Percentiles rank a stretch among this genome's conserved stretches.
phyloP scores from a whole-genome alignment of 2,888 invertebrate genomes.

The Rutpela maculata region DNA sequence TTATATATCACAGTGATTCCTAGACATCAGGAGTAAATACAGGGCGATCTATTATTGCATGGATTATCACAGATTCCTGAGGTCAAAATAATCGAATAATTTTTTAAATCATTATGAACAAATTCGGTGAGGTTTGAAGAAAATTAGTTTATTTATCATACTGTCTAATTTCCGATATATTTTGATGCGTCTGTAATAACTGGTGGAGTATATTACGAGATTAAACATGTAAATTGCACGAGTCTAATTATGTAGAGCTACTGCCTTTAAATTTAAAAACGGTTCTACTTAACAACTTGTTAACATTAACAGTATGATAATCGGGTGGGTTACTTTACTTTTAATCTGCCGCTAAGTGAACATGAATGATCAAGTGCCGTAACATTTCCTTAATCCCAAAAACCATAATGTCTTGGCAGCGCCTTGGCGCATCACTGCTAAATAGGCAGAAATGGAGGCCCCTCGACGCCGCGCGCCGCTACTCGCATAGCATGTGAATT shows the following conservation, averaged over 20 bases:
- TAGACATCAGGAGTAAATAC: no score
- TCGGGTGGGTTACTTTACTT: conserved; percentile 36
- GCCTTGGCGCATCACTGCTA: conserved; percentile 64
- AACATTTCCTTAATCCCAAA: conserved; percentile 57
- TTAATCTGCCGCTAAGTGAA: conserved; percentile 51
- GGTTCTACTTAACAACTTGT: conserved; percentile 5
- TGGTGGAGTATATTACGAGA: no score
- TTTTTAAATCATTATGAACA: no score
- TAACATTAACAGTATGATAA: conserved; percentile 31
- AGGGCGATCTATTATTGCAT: no score
- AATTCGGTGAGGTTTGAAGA: no score
- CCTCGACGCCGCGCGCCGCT: conserved; percentile 59
- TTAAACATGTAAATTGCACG: neutral
- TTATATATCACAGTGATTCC: no score
- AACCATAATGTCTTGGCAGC: conserved; percentile 56
- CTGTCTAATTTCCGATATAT: no score
- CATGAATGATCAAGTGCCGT: conserved; percentile 59
- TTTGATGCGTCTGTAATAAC: no score
- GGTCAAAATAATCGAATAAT: no score
- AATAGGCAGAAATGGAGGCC: conserved; percentile 68
- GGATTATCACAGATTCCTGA: no score
- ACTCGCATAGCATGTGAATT: conserved; percentile 65
- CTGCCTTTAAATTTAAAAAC: conserved; percentile 15
- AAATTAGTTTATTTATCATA: no score
- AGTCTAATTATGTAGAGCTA: neutral